Percentiles rank a stretch among this genome's conserved stretches.
Conservation (phyloP, 2,113 vertebrate species). For the Ptilonorhynchus violaceus region DNA sequence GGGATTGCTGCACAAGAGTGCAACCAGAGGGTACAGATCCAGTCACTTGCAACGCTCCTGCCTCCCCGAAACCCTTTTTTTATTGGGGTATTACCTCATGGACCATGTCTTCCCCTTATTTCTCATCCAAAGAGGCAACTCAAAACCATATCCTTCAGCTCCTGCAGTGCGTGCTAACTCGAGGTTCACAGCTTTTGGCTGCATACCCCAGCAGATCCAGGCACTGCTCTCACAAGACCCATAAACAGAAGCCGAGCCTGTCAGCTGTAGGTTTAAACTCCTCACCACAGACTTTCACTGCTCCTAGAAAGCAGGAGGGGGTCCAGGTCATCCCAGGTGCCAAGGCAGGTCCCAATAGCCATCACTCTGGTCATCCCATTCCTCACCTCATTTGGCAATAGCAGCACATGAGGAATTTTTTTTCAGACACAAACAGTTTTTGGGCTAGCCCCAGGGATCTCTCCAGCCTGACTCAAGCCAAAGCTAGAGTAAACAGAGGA, state of each 20-base stretch:
- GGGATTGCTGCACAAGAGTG: neutral
- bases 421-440: neutral
- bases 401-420: neutral
- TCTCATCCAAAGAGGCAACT: neutral
- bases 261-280: neutral
- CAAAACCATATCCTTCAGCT: neutral
- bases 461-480: neutral
- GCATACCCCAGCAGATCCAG: neutral
- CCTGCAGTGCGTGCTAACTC: neutral
- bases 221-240: neutral
- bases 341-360: neutral
- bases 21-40: neutral
- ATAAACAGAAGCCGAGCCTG: neutral
- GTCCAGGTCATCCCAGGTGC: neutral
- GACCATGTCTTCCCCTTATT: neutral
- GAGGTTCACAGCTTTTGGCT: neutral
- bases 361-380: neutral
- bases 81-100: neutral
- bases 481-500: neutral
- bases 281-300: neutral
- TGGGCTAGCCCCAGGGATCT: neutral
- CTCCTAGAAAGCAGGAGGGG: neutral
- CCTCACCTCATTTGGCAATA: rapidly evolving
- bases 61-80: neutral
- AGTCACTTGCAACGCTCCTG: neutral